These are phyloP conservation scores for Bugulina stolonifera DNA, from an alignment of 2,888 invertebrate species.

Conservation along the genomic window DNA sequence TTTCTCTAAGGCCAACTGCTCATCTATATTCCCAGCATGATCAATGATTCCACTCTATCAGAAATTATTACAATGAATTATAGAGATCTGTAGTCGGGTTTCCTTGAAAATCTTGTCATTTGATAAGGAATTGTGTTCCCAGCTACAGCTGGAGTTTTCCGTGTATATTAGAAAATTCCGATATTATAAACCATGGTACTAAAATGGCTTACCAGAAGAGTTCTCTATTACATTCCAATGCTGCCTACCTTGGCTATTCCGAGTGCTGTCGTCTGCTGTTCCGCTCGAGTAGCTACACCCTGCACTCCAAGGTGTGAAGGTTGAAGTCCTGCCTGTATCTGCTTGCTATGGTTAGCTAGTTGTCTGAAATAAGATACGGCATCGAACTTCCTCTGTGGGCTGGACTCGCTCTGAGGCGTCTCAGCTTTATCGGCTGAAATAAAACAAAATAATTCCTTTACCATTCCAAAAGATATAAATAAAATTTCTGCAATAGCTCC, in stretches of 20 bases:
- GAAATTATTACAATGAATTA: too few relatives aligned
- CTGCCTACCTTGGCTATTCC: background rate
- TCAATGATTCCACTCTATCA: conserved; percentile 23
- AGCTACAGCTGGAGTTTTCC: too few relatives aligned
- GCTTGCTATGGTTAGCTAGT: background rate
- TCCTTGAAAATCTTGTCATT: too few relatives aligned
- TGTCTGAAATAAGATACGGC: background rate
- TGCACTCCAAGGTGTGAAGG: background rate
- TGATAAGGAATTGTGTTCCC: too few relatives aligned
- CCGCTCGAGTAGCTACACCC: background rate
- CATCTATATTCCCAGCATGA: background rate
- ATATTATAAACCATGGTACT: too few relatives aligned
- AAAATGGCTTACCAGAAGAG: too few relatives aligned
- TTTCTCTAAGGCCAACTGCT: background rate
- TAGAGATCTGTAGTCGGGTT: too few relatives aligned
- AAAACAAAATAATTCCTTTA: background rate
- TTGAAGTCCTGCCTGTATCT: conserved; percentile 7
- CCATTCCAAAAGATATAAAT: too few relatives aligned
- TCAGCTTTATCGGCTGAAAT: background rate
- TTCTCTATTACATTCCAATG: background rate
- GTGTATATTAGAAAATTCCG: too few relatives aligned
- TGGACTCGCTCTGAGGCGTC: background rate
- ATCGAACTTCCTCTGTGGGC: background rate
- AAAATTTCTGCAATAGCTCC: too few relatives aligned
- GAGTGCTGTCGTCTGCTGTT: background rate